These are phyloP conservation scores for Tympanuchus pallidicinctus DNA, from an alignment of 2,113 vertebrate species.

Conservation along the genomic window DNA sequence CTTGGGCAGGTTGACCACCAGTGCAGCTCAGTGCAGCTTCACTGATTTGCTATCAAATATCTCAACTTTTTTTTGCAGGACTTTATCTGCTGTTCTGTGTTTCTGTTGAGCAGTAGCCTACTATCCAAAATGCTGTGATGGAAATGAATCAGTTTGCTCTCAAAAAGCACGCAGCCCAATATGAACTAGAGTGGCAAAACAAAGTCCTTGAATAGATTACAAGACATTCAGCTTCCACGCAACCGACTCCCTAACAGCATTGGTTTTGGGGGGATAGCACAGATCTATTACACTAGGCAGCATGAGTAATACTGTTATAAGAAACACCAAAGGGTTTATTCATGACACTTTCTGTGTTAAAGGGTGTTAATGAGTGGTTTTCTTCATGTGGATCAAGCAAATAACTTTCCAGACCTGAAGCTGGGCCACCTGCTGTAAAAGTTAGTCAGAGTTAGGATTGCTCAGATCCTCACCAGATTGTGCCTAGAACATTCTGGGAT, in stretches of 20 bases:
- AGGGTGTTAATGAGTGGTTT: not conserved
- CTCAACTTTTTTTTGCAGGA: fast-evolving
- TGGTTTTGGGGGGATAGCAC: not conserved
- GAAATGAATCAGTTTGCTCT: not conserved
- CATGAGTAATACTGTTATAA: not conserved
- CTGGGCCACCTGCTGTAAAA: not conserved
- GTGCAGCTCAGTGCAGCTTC: not conserved
- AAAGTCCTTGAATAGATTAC: not conserved
- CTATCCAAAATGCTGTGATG: not conserved
- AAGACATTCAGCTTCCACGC: not conserved
- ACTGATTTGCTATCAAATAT: not conserved
- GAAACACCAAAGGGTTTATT: not conserved
- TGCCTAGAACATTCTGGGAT: not conserved
- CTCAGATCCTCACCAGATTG: not conserved
- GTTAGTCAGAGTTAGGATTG: not conserved
- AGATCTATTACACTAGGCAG: not conserved
- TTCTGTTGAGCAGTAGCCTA: not conserved
- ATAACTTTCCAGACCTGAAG: not conserved
- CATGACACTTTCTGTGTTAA: not conserved
- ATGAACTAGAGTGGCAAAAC: not conserved
- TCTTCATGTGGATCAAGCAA: not conserved
- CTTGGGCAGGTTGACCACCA: not conserved
- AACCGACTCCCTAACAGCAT: not conserved
- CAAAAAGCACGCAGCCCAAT: not conserved
- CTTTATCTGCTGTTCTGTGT: not conserved